Percentiles rank a stretch among this genome's conserved stretches.
Evolutionary conservation across 2,113 vertebrate species (phyloP).

Genomic region (Triplophysa siluroides): DNA sequence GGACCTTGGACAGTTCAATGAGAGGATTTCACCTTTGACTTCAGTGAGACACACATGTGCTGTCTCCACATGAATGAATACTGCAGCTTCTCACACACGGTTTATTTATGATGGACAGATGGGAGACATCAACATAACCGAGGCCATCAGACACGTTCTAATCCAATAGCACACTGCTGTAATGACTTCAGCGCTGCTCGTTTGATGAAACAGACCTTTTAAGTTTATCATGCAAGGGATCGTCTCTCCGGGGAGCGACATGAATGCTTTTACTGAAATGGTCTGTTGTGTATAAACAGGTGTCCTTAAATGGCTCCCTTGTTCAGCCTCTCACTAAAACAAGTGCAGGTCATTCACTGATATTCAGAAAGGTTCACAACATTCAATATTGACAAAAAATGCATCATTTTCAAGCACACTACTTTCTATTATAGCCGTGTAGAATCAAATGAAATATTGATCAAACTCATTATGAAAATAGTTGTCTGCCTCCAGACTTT

Average conservation of each 20-base stretch:
- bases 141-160: neutral
- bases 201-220: constrained; percentile 5
- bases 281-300: constrained; percentile 12
- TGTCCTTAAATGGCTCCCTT: neutral
- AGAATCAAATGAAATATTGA: too few species aligned
- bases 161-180: constrained; percentile 3
- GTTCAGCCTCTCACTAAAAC: neutral
- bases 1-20: constrained; percentile 68
- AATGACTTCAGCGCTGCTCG: neutral
- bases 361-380: neutral
- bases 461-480: too few species aligned
- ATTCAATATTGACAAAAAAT: too few species aligned
- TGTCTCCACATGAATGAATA: neutral
- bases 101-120: neutral
- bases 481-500: too few species aligned
- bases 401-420: too few species aligned
- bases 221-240: constrained; percentile 19
- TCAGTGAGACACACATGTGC: constrained; percentile 45
- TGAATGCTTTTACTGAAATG: constrained; percentile 39
- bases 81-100: neutral
- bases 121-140: neutral
- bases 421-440: too few species aligned
- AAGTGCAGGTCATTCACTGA: neutral
- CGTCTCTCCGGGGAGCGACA: constrained; percentile 22
- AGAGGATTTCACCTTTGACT: constrained; percentile 26